phyloP scores from a whole-genome alignment of 1,140 invertebrate genomes.

The Cydia fagiglandana region DNA sequence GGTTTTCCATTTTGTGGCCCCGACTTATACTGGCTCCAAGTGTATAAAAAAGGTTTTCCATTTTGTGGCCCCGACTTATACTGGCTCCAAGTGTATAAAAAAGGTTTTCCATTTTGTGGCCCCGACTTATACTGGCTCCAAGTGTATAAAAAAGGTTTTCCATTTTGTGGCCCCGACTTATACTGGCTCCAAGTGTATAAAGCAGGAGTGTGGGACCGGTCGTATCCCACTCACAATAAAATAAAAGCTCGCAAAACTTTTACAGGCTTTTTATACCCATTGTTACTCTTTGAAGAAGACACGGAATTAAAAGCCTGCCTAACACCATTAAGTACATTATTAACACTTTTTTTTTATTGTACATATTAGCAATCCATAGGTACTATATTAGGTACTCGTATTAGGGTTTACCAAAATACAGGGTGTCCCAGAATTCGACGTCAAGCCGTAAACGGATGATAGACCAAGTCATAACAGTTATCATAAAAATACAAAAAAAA shows the following conservation, averaged over 20 bases:
- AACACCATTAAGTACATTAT: slow-evolving; percentile 2
- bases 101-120: slow-evolving; percentile 56
- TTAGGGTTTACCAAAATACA: no score
- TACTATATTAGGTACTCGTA: no score
- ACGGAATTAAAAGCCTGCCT: slow-evolving; percentile 42
- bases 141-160: slow-evolving; percentile 61
- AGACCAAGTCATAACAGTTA: no score
- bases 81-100: slow-evolving; percentile 55
- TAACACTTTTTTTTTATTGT: not conserved
- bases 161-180: slow-evolving; percentile 57
- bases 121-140: no score
- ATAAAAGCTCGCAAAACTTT: slow-evolving; percentile 53
- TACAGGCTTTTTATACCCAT: slow-evolving; percentile 46
- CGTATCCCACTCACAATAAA: slow-evolving; percentile 44
- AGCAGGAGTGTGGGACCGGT: slow-evolving; percentile 48
- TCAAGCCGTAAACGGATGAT: no score
- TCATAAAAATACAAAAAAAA: no score
- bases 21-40: slow-evolving; percentile 53
- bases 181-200: slow-evolving; percentile 52
- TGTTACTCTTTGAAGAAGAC: slow-evolving; percentile 43
- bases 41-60: no score
- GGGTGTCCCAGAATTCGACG: no score
- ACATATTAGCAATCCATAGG: no score
- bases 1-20: no score
- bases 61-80: no score